phyloP scores from a whole-genome alignment of 1,140 invertebrate genomes.

The Lutraria rhynchaena region DNA sequence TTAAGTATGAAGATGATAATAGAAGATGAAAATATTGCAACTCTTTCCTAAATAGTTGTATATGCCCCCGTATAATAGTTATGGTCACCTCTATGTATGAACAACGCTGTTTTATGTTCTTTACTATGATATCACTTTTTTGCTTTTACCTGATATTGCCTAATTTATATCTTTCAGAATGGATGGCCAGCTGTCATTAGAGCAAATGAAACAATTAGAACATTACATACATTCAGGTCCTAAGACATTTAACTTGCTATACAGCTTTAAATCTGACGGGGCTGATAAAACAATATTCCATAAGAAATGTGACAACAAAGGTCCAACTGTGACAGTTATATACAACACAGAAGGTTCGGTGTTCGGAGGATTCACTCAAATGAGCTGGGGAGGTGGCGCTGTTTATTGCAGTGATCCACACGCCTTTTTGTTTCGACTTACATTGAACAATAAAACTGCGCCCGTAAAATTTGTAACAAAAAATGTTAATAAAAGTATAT shows the following conservation, averaged over 20 bases:
- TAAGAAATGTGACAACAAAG: constrained; percentile 60
- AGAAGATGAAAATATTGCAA: too few species aligned
- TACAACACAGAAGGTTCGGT: constrained; percentile 59
- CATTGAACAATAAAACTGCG: not conserved
- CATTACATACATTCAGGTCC: not conserved
- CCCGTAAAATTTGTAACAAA: not conserved
- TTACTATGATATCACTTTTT: too few species aligned
- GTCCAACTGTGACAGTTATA: constrained; percentile 62
- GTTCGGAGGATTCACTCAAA: constrained; percentile 62
- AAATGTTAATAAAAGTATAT: not conserved
- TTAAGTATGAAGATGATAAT: too few species aligned
- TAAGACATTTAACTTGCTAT: constrained; percentile 52
- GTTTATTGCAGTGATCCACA: not conserved
- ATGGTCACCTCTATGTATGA: too few species aligned
- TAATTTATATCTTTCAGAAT: too few species aligned
- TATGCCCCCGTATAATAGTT: too few species aligned
- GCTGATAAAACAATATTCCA: constrained; percentile 59
- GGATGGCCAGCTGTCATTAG: not conserved
- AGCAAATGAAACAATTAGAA: not conserved
- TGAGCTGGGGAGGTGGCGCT: constrained; percentile 26
- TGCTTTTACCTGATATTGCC: too few species aligned
- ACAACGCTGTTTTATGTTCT: too few species aligned
- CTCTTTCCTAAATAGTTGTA: too few species aligned
- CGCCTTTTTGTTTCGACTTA: constrained; percentile 7
- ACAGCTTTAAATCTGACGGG: constrained; percentile 58